phyloP scores from a whole-genome alignment of 2,113 vertebrate genomes.

The Pantherophis guttatus region DNA sequence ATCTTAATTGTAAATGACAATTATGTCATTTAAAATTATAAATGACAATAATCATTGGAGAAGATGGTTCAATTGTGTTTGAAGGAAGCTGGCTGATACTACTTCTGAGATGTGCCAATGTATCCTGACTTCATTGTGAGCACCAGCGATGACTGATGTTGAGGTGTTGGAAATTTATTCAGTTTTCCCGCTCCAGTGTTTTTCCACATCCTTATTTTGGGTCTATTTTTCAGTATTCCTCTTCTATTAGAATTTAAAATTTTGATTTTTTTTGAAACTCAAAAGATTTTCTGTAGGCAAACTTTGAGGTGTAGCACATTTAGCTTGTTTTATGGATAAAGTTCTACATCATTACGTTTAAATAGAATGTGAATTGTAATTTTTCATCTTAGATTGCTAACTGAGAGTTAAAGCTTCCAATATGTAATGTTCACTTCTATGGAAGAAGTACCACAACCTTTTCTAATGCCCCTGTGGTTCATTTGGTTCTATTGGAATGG shows the following conservation, averaged over 20 bases:
- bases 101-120: background rate
- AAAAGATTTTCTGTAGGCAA: background rate
- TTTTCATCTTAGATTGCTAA: constrained; percentile 79
- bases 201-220: background rate
- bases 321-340: background rate
- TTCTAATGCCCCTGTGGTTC: constrained; percentile 80
- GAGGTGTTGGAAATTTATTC: background rate
- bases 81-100: background rate
- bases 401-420: constrained; percentile 78
- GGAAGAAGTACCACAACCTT: constrained; percentile 82
- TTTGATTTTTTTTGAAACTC: background rate
- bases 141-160: background rate
- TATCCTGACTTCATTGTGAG: background rate
- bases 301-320: background rate
- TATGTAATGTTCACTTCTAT: constrained; percentile 77
- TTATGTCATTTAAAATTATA: too few relatives aligned
- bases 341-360: background rate
- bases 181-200: background rate
- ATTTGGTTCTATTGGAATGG: constrained; percentile 79
- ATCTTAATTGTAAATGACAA: too few relatives aligned
- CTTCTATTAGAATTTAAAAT: background rate
- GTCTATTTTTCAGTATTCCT: background rate
- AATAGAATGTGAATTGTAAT: constrained; percentile 3
- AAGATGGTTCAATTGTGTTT: background rate
- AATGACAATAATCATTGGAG: background rate